Evolutionary conservation across 2,797 vertebrate genomes (phyloP), one percentile per base, ranked within the genome.

Genomic region (Acestrorhynchus altus): DNA sequence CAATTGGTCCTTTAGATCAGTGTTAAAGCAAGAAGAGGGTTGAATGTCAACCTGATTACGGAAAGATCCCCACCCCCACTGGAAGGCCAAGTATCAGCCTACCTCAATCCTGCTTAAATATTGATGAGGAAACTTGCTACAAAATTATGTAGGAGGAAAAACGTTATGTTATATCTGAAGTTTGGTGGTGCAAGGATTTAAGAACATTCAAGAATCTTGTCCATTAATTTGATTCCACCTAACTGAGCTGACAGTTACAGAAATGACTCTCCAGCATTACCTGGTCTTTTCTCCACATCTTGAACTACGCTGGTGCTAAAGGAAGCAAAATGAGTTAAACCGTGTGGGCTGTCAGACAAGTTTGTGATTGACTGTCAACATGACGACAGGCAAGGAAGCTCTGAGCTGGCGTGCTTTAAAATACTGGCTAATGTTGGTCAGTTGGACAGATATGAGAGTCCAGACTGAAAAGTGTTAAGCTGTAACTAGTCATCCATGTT

Each of bases 81-180:
- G 51, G 2, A 22, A 54, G 51, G 51, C n/a, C n/a, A 22, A 42
- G 60, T 63, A 42, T 63, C 60, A 80, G 57, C 46, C 52, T 71
- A 80, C 70, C 49, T 44, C 35, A 59, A 4, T 2, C 60, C 24
- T 31, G 22, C 22, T 81, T 51, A 76, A 81, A 76, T 52, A 72
- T 72, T 72, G 35, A 81, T 54, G 61, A 76, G 56, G 47, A 22
- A 13, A 66, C 16, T 20, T 16, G 20, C 54, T n/a, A 65, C 66
- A 60, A 46, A 76, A 54, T n/a, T 76, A 44, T 22, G 47, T 6
- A 51, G 47, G 18, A 65, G 61, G 20, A 20, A 76, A 66, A 51
- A 65, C 51, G 75, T 66, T 20, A 18, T 31, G 20, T 80, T 60
- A 51, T n/a, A 18, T 66, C 22, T 13, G 31, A 68, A 28, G 64